Conservation (phyloP, 2,113 vertebrate genomes). For the Myotis lucifugus region DNA sequence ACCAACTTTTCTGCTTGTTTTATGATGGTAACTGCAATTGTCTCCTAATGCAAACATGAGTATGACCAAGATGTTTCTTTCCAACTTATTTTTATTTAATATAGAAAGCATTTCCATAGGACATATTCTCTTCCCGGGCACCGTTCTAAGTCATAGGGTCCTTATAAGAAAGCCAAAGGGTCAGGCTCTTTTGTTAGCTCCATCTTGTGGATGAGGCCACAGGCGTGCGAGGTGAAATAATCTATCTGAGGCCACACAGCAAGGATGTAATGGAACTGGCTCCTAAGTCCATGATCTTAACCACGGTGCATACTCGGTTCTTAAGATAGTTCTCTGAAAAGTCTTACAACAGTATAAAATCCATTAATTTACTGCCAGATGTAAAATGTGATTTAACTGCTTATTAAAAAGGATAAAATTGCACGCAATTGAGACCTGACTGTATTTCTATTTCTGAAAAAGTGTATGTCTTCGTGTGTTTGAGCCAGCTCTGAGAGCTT, state of each 20-base stretch:
- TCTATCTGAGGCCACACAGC: not conserved
- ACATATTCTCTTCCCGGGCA: not conserved
- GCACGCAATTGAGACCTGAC: conserved; percentile 19
- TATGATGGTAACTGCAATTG: not conserved
- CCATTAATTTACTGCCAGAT: conserved; percentile 13
- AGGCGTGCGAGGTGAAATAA: not conserved
- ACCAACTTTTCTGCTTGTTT: not conserved
- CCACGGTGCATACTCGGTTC: fast-evolving
- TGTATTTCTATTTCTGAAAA: not conserved
- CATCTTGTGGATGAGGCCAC: not conserved
- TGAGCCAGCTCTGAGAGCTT: not conserved
- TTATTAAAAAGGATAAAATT: conserved; percentile 33
- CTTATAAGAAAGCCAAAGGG: not conserved
- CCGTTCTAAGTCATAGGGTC: not conserved
- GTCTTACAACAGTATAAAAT: not conserved
- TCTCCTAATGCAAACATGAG: not conserved
- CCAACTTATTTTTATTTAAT: not conserved
- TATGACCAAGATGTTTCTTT: not conserved
- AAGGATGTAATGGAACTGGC: too few species aligned
- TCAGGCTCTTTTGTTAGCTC: not conserved
- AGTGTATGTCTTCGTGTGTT: not conserved
- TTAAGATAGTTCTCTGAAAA: not conserved
- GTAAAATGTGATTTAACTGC: conserved; percentile 42
- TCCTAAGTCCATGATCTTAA: not conserved
- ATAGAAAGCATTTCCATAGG: not conserved